phyloP scores from a whole-genome alignment of 2,888 invertebrate species.

The Harpalus rubripes region DNA sequence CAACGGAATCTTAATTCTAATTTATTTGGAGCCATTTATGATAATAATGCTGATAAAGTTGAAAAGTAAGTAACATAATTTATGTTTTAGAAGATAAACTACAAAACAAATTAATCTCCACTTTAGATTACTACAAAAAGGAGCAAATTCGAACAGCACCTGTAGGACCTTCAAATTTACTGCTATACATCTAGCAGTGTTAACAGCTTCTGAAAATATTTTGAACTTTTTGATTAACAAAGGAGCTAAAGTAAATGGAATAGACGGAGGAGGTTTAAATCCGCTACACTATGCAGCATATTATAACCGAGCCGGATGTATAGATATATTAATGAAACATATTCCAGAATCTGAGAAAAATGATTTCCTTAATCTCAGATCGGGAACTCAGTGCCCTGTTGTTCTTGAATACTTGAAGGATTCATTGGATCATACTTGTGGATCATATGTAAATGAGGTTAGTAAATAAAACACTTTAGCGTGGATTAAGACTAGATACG shows the following conservation, averaged over 20 bases:
- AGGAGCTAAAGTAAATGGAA: conserved; percentile 77
- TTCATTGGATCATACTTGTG: conserved; percentile 59
- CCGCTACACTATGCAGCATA: conserved; percentile 79
- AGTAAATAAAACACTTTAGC: not conserved
- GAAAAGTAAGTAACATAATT: conserved; percentile 56
- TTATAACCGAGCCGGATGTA: conserved; percentile 77
- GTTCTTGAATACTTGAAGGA: conserved; percentile 45
- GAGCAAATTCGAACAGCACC: conserved; percentile 79
- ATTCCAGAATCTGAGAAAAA: conserved; percentile 15
- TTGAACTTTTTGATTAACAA: conserved; percentile 76
- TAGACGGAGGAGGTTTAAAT: conserved; percentile 77
- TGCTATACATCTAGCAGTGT: conserved; percentile 78
- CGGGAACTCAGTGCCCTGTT: conserved; percentile 3
- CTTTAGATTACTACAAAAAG: conserved; percentile 77
- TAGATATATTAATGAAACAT: conserved; percentile 74
- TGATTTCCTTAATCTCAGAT: conserved; percentile 39
- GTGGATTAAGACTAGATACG: too few relatives aligned
- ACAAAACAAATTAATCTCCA: not conserved
- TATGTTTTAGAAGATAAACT: not conserved
- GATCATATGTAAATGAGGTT: conserved; percentile 33
- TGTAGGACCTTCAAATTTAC: conserved; percentile 78
- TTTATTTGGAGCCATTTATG: conserved; percentile 55
- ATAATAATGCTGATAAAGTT: conserved; percentile 56
- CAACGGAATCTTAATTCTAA: conserved; percentile 62
- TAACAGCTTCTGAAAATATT: conserved; percentile 76